Percentiles rank a stretch among this genome's conserved stretches.
Evolutionary conservation across 1,140 invertebrate species (phyloP).

Genomic region (Propsilocerus akamusi): DNA sequence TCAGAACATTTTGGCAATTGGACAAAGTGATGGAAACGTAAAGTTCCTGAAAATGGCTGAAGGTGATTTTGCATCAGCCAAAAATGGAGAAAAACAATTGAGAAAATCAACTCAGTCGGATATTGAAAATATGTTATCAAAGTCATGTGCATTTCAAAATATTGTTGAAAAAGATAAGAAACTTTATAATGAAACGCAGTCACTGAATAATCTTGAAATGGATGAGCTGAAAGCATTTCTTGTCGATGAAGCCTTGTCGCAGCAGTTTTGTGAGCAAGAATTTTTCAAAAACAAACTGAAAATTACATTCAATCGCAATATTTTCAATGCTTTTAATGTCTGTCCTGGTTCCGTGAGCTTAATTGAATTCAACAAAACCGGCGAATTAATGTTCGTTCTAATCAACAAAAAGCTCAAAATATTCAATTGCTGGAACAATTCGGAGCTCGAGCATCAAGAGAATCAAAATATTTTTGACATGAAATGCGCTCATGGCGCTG

Average conservation of each 20-base stretch:
- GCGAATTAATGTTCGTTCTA: neutral
- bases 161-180: conserved; percentile 20
- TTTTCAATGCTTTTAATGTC: neutral
- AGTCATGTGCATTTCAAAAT: conserved; percentile 24
- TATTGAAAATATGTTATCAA: conserved; percentile 11
- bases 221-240: neutral
- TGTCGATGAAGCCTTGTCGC: neutral
- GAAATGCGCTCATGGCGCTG: neutral
- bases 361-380: neutral
- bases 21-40: neutral
- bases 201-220: neutral
- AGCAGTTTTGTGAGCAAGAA: neutral
- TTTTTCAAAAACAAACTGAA: neutral
- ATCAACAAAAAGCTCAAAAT: neutral
- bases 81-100: neutral
- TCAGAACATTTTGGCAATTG: neutral
- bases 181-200: conserved; percentile 11
- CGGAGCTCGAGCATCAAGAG: neutral
- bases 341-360: neutral
- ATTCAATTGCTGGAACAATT: neutral
- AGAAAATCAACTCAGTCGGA: neutral
- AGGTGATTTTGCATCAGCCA: neutral
- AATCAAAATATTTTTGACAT: neutral
- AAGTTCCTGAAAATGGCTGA: conserved; percentile 10
- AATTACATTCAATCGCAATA: neutral